Conservation (phyloP, 2,113 vertebrate genomes). For the Pluvianellus socialis region DNA sequence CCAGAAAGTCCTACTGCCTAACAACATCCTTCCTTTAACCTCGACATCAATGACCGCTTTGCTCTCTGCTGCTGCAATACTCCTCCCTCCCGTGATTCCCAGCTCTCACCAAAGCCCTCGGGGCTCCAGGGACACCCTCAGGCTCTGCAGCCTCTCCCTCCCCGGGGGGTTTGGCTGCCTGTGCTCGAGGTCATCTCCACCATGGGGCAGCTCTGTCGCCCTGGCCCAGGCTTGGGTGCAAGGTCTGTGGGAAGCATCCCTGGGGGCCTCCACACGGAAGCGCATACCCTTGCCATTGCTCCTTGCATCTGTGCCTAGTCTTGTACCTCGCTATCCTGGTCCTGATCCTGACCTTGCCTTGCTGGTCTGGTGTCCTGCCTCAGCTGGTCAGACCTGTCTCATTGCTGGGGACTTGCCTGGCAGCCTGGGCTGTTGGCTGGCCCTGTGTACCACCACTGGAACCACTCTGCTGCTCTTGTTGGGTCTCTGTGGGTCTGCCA, state of each 20-base stretch:
- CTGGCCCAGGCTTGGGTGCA: not conserved
- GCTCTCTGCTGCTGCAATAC: not conserved
- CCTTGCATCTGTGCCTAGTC: not conserved
- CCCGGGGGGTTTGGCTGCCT: not conserved
- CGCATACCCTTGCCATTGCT: not conserved
- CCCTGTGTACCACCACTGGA: not conserved
- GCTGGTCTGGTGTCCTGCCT: not conserved
- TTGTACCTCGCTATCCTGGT: not conserved
- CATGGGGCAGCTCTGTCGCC: rapidly evolving
- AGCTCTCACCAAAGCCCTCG: not conserved
- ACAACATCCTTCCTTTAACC: not conserved
- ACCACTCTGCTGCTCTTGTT: not conserved
- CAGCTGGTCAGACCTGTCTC: not conserved
- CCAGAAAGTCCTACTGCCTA: not conserved
- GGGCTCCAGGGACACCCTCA: not conserved
- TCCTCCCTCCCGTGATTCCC: not conserved
- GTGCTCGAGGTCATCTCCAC: not conserved
- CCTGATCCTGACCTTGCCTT: not conserved
- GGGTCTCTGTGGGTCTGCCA: not conserved
- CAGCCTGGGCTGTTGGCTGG: not conserved
- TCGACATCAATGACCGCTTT: rapidly evolving
- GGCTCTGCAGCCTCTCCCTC: not conserved
- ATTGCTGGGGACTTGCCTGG: not conserved
- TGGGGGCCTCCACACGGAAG: not conserved
- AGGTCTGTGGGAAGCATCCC: not conserved